Evolutionary conservation across 2,888 invertebrate species (phyloP), one percentile per base, ranked within the genome.

Genomic region (Muscina levida): DNA sequence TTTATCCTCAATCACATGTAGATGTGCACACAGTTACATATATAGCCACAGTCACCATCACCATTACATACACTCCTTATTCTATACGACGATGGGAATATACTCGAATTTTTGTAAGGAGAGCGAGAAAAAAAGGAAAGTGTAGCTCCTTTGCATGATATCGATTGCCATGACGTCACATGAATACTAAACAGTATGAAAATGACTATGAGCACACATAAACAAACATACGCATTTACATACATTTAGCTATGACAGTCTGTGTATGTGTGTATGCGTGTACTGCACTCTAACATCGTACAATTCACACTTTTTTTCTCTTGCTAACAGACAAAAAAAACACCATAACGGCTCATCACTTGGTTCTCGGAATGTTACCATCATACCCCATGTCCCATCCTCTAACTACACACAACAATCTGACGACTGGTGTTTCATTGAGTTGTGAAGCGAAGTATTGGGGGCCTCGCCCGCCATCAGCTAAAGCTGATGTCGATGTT

Each of bases 141-240:
- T 72, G 39, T 70, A 72, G 68, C 78, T 83, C 53, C 74, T 83
- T 84, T 84, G 79, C 83, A 82, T 82, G 83, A 82, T 78, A 84
- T 84, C 79, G 84, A 84, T 84, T 84, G 81, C 57, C 79, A 72
- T 83, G 83, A 82, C 82, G 72, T 82, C 79, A 72, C 73, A 51
- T 57, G 82, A 80, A 81, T 78, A 74, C 73, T 59, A 78, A 79
- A 72, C 37, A 48, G 26, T 13, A n/a, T 37, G n/a, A 62, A 42
- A 46, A 72, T 62, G 3, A 13, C 22, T 24, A 53, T 24, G 24
- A 53, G 44, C 53, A 53, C 24, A 53, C 53, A 53, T 13, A 22
- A 22, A 53, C 13, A 53, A 1, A 53, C 10, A 51, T 11, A 51
- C 4, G 13, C 53, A 53, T 24, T 22, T 22, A 46, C 4, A 22